These are phyloP conservation scores for Coracias cyanogaster DNA, from an alignment of 2,797 vertebrate species.

Conservation along the genomic window DNA sequence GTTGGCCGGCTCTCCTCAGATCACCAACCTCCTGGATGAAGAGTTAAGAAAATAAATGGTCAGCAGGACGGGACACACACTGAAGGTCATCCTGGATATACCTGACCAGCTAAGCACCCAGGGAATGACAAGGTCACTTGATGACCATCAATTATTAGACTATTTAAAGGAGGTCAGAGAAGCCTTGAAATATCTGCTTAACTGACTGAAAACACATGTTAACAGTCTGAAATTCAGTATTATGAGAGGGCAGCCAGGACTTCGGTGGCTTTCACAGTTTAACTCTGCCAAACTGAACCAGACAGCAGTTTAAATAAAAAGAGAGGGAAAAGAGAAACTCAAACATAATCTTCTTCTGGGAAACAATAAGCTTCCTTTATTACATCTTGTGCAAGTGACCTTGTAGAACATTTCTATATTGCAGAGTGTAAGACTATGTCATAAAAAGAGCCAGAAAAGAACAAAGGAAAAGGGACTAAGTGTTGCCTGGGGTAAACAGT, in stretches of 20 bases:
- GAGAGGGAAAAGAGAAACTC: background rate
- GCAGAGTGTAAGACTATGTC: background rate
- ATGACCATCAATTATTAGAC: background rate
- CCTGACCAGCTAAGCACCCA: background rate
- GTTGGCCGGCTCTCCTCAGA: background rate
- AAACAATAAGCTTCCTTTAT: constrained; percentile 54
- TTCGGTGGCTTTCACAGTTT: background rate
- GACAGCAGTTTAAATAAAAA: constrained; percentile 9
- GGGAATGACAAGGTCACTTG: background rate
- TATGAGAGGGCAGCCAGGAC: background rate
- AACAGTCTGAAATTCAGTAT: background rate
- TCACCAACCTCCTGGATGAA: background rate
- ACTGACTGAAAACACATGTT: background rate
- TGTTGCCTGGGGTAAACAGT: background rate
- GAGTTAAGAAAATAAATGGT: background rate
- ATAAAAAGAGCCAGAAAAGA: background rate
- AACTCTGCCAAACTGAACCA: background rate
- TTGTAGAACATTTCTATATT: background rate
- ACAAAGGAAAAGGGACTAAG: background rate
- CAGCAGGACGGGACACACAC: background rate
- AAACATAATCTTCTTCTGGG: constrained; percentile 2
- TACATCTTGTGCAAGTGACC: background rate
- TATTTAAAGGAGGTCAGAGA: background rate
- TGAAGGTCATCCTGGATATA: background rate
- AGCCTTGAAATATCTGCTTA: background rate